phyloP scores from a whole-genome alignment of 92 coral and sea anemone genomes.

The Zoanthus sansibaricus region DNA sequence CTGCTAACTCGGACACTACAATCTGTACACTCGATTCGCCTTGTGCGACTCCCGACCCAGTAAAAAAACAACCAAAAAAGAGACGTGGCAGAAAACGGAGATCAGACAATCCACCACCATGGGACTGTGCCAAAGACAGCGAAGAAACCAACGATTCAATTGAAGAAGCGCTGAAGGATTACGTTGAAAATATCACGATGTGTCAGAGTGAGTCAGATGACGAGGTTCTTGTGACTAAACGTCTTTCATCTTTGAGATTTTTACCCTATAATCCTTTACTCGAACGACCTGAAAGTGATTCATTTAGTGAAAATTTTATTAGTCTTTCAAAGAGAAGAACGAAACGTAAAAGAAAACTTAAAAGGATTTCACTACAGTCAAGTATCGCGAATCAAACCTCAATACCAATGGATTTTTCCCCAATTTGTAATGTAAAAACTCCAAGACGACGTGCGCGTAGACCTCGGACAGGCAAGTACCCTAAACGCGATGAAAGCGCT shows the following conservation, averaged over 20 bases:
- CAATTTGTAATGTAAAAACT: constrained; percentile 27
- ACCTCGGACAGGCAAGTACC: constrained; percentile 35
- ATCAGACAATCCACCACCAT: constrained; percentile 81
- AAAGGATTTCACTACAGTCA: constrained; percentile 62
- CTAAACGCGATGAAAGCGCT: constrained; percentile 32
- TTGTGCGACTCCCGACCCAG: constrained; percentile 74
- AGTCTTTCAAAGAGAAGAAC: constrained; percentile 77
- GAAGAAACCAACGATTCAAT: constrained; percentile 97
- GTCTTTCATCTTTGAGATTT: constrained; percentile 68
- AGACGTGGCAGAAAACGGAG: constrained; percentile 90
- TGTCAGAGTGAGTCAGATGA: constrained; percentile 92
- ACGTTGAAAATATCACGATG: constrained; percentile 93
- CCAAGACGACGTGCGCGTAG: constrained; percentile 33
- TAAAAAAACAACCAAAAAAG: constrained; percentile 77
- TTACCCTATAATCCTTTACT: constrained; percentile 82
- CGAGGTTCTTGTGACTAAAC: constrained; percentile 74
- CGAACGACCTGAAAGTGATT: constrained; percentile 89
- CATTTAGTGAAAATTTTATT: constrained; percentile 65
- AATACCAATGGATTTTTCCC: constrained; percentile 32
- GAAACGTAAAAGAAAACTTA: constrained; percentile 88
- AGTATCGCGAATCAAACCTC: constrained; percentile 20
- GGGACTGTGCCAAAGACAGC: constrained; percentile 83
- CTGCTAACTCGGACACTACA: constrained; percentile 88
- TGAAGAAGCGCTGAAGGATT: constrained; percentile 95
- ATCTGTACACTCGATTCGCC: constrained; percentile 87